Evolutionary conservation across 1,140 invertebrate genomes (phyloP), one percentile per base, ranked within the genome.

Genomic region (Pseudomyrmex pallidus): DNA sequence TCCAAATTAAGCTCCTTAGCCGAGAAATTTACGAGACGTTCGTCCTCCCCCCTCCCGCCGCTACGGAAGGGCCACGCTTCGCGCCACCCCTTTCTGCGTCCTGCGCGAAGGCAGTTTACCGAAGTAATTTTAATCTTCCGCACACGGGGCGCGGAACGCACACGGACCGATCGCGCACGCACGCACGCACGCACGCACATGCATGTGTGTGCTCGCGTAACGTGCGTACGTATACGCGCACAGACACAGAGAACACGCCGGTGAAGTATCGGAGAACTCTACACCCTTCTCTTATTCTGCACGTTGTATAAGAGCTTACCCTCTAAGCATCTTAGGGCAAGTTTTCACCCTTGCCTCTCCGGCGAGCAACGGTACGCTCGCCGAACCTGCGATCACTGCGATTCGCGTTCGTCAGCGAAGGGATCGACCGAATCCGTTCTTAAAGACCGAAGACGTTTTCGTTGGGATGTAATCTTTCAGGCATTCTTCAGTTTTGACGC

Each of bases 1-100:
- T 93, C 92, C 90, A 93, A 94, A 94, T 93, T 94, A 94, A 94
- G 94, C 94, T 94, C 85, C 94, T 94, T 94, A 94, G 88, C 91
- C 85, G 90, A 91, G 92, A 94, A 94, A 94, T 94, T 94, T 94
- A 91, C 92, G 91, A 92, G 91, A 93, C 91, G 83, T 87, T 84
- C 85, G 25, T 59, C 66, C 80, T 87, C 83, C 73, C 68, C 5
- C 5, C 0, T 1, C 35, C 35, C 35, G 25, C 25, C 25, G 25
- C 25, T 35, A 7, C 57, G 56, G 2, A 22, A 10, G 50, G 35
- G 15, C 13, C 80, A 20, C 10, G 63, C n/a, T 66, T 67, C 50
- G 57, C 88, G 48, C n/a, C 67, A 22, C 50, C 78, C 83, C 61
- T 73, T 68, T 57, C 80, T 35, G 82, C 82, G 74, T 66, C 74